Evolutionary conservation across 2,113 vertebrate genomes (phyloP).

Genomic region (Aegithalos caudatus): DNA sequence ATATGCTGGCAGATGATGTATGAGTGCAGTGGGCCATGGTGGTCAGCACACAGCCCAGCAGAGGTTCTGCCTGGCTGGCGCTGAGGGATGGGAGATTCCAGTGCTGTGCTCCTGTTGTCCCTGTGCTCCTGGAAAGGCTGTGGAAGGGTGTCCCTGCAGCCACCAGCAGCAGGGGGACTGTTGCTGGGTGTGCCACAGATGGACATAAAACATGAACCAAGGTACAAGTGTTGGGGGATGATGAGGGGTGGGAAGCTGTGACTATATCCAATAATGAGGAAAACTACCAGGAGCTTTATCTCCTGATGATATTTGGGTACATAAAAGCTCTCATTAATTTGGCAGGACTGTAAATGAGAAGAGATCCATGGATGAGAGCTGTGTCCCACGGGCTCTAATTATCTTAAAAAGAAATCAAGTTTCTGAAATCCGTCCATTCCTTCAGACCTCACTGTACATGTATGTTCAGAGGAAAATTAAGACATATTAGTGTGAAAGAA

Average conservation of each 20-base stretch:
- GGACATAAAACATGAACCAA: background rate
- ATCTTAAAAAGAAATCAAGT: background rate
- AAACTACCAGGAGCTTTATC: background rate
- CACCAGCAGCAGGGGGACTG: accelerated
- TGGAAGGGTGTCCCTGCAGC: accelerated
- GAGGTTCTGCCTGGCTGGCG: background rate
- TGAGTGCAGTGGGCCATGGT: background rate
- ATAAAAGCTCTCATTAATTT: background rate
- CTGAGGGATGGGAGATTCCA: background rate
- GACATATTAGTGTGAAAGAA: background rate
- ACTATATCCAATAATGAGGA: background rate
- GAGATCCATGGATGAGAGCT: background rate
- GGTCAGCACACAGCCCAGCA: background rate
- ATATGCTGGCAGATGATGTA: background rate
- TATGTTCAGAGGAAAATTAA: background rate
- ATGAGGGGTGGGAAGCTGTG: background rate
- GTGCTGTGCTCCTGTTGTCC: background rate
- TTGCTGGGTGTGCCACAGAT: accelerated
- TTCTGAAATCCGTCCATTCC: background rate
- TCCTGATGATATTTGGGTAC: background rate
- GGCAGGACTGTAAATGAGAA: background rate
- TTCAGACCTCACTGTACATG: background rate
- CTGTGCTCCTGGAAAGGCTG: background rate
- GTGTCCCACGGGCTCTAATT: background rate
- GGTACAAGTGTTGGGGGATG: background rate